Base-by-base conservation (phyloP, 2,113 vertebrate species). In the Eulacestoma nigropectus region DNA sequence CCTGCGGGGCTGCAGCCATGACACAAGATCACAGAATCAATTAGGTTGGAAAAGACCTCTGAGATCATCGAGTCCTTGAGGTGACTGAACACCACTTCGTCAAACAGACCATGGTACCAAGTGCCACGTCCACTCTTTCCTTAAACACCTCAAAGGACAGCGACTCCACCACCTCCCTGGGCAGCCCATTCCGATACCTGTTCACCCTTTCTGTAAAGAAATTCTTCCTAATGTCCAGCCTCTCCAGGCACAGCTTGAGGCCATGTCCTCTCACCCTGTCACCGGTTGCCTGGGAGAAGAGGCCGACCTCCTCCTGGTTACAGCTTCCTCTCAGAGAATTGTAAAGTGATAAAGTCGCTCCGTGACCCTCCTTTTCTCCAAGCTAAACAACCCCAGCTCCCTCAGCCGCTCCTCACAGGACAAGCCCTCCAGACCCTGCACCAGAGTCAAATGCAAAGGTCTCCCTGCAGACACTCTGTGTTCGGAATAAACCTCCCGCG, bases 1-100 rank as follows among this genome's bases (percentile, higher is more conserved):
- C 4, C 17, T 23, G 19, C 0, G 3, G 27, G 10, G 1, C 27
- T 5, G 39, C 35, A 6, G 15, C 6, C 41, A 30, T 5, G 30
- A 53, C 67, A 25, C 15, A n/a, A n/a, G 26, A 52, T 19, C 39
- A 59, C n/a, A 27, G 39, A 65, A 35, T 5, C 3, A 62, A 16
- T 11, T 11, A 23, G 9, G 15, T 0, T 33, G 26, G 55, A 55
- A 62, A 69, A 27, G 21, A 76, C 5, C 8, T 29, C 46, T 16
- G 15, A 29, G 33, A 33, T 15, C 37, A 42, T 5, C 9, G 16
- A 52, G 29, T 19, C 25, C 29, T n/a, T n/a, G 16, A 37, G 21
- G n/a, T 17, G 37, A 33, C 52, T 6, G 13, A 74, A 39, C 13
- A 67, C 7, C 52, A 67, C 29, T 11, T 3, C 29, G 33, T 21